These are phyloP conservation scores for Probosciger aterrimus DNA, from an alignment of 2,113 vertebrate genomes.

Conservation along the genomic window DNA sequence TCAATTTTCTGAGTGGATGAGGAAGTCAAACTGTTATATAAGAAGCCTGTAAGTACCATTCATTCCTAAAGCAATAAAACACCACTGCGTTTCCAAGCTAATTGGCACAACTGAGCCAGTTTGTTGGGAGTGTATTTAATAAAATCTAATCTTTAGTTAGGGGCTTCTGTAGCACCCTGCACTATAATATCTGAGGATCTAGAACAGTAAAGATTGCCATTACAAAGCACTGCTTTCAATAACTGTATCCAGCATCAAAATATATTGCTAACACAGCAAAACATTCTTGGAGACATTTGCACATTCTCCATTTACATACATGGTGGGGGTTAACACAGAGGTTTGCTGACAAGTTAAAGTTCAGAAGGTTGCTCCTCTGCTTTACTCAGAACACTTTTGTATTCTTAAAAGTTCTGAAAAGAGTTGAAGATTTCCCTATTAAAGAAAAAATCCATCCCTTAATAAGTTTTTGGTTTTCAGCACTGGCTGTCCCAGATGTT, in stretches of 20 bases:
- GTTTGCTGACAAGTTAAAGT: not conserved
- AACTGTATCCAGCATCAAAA: not conserved
- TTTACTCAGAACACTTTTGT: not conserved
- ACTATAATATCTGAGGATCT: not conserved
- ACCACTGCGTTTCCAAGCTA: not conserved
- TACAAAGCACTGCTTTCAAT: not conserved
- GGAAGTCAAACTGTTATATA: conserved; percentile 63
- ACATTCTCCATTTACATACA: not conserved
- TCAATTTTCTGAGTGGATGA: conserved; percentile 50
- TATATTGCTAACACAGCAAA: not conserved
- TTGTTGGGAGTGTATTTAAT: conserved; percentile 11
- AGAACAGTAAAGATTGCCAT: not conserved
- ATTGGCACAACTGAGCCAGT: not conserved
- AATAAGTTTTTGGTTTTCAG: not conserved
- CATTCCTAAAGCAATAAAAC: conserved; percentile 26
- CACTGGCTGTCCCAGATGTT: not conserved
- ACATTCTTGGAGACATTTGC: not conserved
- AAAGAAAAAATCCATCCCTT: not conserved
- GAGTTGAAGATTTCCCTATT: not conserved
- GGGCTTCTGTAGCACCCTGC: conserved; percentile 23
- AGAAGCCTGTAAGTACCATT: conserved; percentile 42
- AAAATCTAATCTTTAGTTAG: not conserved
- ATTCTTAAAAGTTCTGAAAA: not conserved
- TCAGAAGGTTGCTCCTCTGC: not conserved
- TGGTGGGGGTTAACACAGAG: not conserved